Evolutionary conservation across 1,140 invertebrate genomes (phyloP).

Genomic region (Drosophila navojoa): DNA sequence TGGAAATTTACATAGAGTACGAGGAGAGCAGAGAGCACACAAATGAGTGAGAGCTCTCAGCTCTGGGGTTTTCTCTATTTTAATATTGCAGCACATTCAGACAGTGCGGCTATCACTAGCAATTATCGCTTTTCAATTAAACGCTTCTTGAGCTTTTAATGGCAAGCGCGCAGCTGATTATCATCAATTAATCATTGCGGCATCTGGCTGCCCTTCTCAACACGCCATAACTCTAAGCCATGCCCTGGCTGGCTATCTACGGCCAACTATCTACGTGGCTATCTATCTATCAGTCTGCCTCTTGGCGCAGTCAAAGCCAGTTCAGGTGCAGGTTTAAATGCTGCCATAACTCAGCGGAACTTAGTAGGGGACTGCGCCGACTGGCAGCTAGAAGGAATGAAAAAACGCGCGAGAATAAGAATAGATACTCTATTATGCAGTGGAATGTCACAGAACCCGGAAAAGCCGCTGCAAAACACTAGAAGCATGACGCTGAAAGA

Average conservation of each 20-base stretch:
- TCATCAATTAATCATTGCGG: constrained; percentile 71
- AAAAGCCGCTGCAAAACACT: constrained; percentile 15
- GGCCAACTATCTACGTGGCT: constrained; percentile 52
- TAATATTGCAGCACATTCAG: not conserved
- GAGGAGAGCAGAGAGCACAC: not conserved
- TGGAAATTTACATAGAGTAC: not conserved
- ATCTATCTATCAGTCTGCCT: not conserved
- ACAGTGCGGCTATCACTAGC: constrained; percentile 29
- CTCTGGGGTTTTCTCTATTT: too few species aligned
- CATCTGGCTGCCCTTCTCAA: constrained; percentile 71
- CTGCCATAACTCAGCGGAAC: constrained; percentile 69
- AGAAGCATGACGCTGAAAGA: constrained; percentile 5
- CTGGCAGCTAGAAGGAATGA: constrained; percentile 12
- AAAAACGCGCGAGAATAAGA: constrained; percentile 41
- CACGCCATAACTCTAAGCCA: constrained; percentile 66
- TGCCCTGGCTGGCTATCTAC: constrained; percentile 40
- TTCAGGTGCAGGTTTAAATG: constrained; percentile 66
- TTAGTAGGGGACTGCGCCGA: constrained; percentile 9
- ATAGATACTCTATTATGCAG: constrained; percentile 80
- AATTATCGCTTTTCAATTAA: constrained; percentile 64
- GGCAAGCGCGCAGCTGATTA: constrained; percentile 36
- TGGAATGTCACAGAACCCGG: constrained; percentile 68
- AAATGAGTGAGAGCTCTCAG: too few species aligned
- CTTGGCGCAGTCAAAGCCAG: constrained; percentile 26
- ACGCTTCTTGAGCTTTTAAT: constrained; percentile 49